A percentile compares a stretch with the other conserved stretches of the same genome.
These are phyloP conservation scores for Argyresthia albistria DNA, from an alignment of 2,888 invertebrate species.

Conservation along the genomic window DNA sequence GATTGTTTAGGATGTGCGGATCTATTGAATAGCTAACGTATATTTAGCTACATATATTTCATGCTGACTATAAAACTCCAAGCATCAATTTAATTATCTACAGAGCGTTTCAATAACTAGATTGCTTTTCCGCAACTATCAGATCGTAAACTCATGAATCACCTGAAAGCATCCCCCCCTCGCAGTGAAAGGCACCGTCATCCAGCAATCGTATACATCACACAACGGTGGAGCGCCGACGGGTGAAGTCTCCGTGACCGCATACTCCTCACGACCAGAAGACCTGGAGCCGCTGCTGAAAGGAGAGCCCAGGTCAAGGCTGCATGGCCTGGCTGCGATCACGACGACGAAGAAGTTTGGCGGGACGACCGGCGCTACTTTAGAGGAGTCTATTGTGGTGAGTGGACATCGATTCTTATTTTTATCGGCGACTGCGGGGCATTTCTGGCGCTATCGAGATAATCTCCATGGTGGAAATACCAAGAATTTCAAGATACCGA, in stretches of 20 bases:
- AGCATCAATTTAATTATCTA: too few relatives aligned
- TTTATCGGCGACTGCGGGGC: too few relatives aligned
- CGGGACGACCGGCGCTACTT: constrained; percentile 46
- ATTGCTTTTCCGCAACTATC: too few relatives aligned
- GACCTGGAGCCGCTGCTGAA: constrained; percentile 61
- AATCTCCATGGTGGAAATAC: too few relatives aligned
- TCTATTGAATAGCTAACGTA: too few relatives aligned
- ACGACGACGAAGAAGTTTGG: constrained; percentile 63
- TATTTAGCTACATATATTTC: too few relatives aligned
- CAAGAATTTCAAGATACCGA: too few relatives aligned
- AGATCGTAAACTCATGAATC: neutral
- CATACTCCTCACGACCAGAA: constrained; percentile 77
- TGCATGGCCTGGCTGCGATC: constrained; percentile 61
- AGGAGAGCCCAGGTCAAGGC: constrained; percentile 44
- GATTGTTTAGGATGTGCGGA: too few relatives aligned
- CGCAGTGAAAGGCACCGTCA: constrained; percentile 79
- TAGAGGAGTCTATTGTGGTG: constrained; percentile 46
- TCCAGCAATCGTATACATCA: constrained; percentile 78
- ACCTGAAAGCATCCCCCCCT: neutral
- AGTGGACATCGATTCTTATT: constrained; percentile 12
- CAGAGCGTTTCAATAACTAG: too few relatives aligned
- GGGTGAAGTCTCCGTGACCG: constrained; percentile 78
- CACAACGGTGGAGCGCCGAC: constrained; percentile 79
- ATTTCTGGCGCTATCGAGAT: too few relatives aligned
- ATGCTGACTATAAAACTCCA: too few relatives aligned